Base-by-base conservation (phyloP, 2,797 vertebrate species). In the Lithobates pipiens region DNA sequence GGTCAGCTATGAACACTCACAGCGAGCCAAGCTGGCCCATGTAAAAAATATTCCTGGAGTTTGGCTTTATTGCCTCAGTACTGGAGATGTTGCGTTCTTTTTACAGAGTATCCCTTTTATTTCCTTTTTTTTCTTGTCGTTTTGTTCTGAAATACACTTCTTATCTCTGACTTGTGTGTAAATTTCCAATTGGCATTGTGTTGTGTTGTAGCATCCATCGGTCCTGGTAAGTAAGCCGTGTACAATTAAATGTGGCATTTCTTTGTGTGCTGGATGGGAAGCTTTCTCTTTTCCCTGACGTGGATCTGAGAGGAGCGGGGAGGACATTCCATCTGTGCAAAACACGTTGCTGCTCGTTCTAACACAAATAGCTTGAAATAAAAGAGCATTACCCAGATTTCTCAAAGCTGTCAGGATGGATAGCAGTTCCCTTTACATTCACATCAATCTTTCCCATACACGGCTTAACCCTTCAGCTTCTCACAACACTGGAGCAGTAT, bases 341-440 rank as follows among this genome's bases (percentile, higher is more conserved):
- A 73, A 82, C 85, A 86, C 80, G 80, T 86, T 68, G 74, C 69
- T 86, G 68, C 85, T 78, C 75, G 85, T 77, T 74, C 54, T 46
- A 70, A 77, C 76, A 65, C 80, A 86, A 83, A 86, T 77, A 78
- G 76, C 69, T 39, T 32, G 27, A 39, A n/a, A 67, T 74, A 71
- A 86, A 82, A 77, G 78, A 85, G 61, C 50, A 77, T 86, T 82
- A 71, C 65, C 50, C 50, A 73, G 70, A 70, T 85, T 72, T 79
- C 69, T 71, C 57, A 67, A 29, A 50, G 76, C 68, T 85, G 76
- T 79, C 77, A 65, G 50, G 50, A 32, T 39, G 39, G 76, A 36
- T 85, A 63, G n/a, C 76, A 79, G 27, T 10, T 44, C 70, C 50
- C 29, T 79, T 79, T 85, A 23, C 69, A 81, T 83, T 36, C 42